Percentiles rank a stretch among this genome's conserved stretches.
Evolutionary conservation across 2,113 vertebrate species (phyloP).

Genomic region (Oxyura jamaicensis): DNA sequence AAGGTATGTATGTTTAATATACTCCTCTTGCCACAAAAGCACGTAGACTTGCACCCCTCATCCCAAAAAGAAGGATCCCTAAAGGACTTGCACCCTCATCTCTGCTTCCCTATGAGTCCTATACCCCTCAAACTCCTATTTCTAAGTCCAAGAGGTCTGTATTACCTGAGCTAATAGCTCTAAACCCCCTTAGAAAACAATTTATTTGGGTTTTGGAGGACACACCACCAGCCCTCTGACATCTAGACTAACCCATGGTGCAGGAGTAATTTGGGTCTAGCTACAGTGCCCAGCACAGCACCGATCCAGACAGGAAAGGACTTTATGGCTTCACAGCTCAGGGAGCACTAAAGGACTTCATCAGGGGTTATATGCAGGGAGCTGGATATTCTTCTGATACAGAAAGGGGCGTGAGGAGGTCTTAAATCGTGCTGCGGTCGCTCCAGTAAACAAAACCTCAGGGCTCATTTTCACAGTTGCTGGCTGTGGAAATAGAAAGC

Average conservation of each 20-base stretch:
- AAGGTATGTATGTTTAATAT: accelerated
- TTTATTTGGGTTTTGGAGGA: background rate
- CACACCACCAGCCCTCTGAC: background rate
- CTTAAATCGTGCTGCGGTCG: background rate
- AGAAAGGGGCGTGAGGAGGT: background rate
- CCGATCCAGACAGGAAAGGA: background rate
- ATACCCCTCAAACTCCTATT: accelerated
- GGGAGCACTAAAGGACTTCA: background rate
- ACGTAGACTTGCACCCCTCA: accelerated
- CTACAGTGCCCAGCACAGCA: background rate
- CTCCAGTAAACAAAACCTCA: background rate
- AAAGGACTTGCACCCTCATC: background rate
- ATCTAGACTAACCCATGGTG: accelerated
- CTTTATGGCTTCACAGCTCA: background rate
- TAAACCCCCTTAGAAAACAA: background rate
- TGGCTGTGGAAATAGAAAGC: background rate
- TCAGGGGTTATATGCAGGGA: background rate
- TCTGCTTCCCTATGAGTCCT: background rate
- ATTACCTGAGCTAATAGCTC: background rate
- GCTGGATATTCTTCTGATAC: background rate
- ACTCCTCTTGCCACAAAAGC: background rate
- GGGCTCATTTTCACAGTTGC: background rate
- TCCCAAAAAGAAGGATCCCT: background rate
- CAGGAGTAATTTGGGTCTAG: background rate
- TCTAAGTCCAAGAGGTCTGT: background rate